These are phyloP conservation scores for Deilephila porcellus DNA, from an alignment of 2,888 invertebrate species.

Conservation along the genomic window DNA sequence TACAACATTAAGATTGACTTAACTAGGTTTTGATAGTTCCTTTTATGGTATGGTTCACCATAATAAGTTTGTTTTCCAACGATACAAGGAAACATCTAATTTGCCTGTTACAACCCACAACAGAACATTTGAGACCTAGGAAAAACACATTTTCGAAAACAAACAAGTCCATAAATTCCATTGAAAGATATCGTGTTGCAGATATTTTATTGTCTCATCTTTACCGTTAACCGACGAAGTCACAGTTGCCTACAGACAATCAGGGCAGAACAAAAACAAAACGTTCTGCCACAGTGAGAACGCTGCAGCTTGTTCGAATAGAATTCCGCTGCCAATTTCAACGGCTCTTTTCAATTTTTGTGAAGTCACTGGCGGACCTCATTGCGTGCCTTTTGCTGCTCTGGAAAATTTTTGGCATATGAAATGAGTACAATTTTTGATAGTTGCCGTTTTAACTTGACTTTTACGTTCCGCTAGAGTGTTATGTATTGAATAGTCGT, in stretches of 20 bases:
- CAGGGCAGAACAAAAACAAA: slow-evolving; percentile 74
- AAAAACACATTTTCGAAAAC: slow-evolving; percentile 11
- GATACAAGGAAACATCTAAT: slow-evolving; percentile 6
- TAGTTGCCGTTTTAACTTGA: slow-evolving; percentile 6
- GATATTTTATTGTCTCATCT: slow-evolving; percentile 61
- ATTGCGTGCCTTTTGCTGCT: slow-evolving; percentile 21
- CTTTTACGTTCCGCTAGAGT: slow-evolving; percentile 1
- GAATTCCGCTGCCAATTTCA: slow-evolving; percentile 38
- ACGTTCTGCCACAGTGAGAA: slow-evolving; percentile 47
- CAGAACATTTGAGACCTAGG: background rate
- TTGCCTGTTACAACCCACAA: background rate
- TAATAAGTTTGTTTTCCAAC: slow-evolving; percentile 1
- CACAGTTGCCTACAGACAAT: slow-evolving; percentile 58
- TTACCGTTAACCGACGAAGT: slow-evolving; percentile 63
- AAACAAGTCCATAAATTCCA: slow-evolving; percentile 37
- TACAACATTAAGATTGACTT: too few relatives aligned
- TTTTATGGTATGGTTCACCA: background rate
- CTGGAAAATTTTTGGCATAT: slow-evolving; percentile 17
- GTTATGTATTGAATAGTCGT: background rate
- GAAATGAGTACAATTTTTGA: slow-evolving; percentile 25
- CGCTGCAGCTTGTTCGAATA: slow-evolving; percentile 41
- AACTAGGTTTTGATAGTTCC: too few relatives aligned
- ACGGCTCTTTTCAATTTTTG: slow-evolving; percentile 28
- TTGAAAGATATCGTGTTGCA: slow-evolving; percentile 53
- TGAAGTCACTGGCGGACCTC: slow-evolving; percentile 24